Conservation (phyloP, 2,888 invertebrate species). For the Synergus gifuensis region DNA sequence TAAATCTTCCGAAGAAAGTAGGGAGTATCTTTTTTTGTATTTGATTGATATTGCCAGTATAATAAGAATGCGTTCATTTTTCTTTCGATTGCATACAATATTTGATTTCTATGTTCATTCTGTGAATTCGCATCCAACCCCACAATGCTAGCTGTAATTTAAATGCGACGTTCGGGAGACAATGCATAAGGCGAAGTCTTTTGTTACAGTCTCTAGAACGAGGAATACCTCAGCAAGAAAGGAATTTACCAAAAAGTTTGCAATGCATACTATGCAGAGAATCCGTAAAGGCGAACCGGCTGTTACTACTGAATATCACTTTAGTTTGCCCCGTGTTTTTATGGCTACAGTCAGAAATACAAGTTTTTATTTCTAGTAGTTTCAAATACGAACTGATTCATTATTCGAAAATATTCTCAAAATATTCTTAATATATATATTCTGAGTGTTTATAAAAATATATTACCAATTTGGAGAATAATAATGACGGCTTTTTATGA, state of each 20-base stretch:
- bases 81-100: conserved; percentile 5
- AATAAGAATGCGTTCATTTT: neutral
- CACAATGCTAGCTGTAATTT: conserved; percentile 20
- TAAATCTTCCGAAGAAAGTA: no score
- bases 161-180: conserved; percentile 37
- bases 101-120: conserved; percentile 30
- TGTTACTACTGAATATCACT: conserved; percentile 12
- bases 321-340: conserved; percentile 20
- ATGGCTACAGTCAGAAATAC: conserved; percentile 15
- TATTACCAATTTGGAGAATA: neutral
- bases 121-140: neutral
- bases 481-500: neutral
- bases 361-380: conserved; percentile 18
- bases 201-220: conserved; percentile 32
- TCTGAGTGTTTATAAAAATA: neutral
- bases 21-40: no score
- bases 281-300: conserved; percentile 18
- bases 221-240: conserved; percentile 36
- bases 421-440: no score
- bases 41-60: neutral
- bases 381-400: conserved; percentile 1
- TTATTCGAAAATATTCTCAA: neutral
- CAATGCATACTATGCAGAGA: conserved; percentile 10
- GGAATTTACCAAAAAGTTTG: conserved; percentile 36
- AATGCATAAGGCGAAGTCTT: conserved; percentile 28